These are phyloP conservation scores for Apotomis betuletana DNA, from an alignment of 2,888 invertebrate species.

Conservation along the genomic window DNA sequence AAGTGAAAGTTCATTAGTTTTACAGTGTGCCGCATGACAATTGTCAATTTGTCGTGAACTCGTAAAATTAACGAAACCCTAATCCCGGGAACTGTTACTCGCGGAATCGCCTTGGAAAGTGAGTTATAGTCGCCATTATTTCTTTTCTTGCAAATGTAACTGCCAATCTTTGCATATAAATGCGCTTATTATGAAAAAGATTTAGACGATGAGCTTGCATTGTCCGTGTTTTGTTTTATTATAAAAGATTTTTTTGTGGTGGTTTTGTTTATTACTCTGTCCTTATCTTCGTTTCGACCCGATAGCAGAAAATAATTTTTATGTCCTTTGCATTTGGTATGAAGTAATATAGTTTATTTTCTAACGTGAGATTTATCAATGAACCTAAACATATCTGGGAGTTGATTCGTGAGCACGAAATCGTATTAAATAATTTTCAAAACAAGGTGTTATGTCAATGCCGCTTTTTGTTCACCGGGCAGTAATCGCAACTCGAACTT, in stretches of 20 bases:
- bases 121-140: conserved; percentile 31
- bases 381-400: not conserved
- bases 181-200: conserved; percentile 30
- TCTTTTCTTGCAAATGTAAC: conserved; percentile 33
- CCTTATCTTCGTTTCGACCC: not conserved
- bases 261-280: not conserved
- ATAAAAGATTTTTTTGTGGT: not conserved
- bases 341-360: too few relatives aligned
- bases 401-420: too few relatives aligned
- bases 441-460: not conserved
- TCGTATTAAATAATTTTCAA: not conserved
- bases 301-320: too few relatives aligned
- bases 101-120: conserved; percentile 24
- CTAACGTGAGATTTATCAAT: too few relatives aligned
- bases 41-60: conserved; percentile 37
- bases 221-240: conserved; percentile 4
- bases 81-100: conserved; percentile 26
- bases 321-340: too few relatives aligned
- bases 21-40: conserved; percentile 29
- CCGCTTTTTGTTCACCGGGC: not conserved
- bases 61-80: conserved; percentile 30
- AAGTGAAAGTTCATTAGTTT: conserved; percentile 37
- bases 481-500: not conserved
- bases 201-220: conserved; percentile 10
- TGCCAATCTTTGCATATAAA: conserved; percentile 38